Evolutionary conservation across 2,888 invertebrate genomes (phyloP).

Genomic region (Bedellia somnulentella): DNA sequence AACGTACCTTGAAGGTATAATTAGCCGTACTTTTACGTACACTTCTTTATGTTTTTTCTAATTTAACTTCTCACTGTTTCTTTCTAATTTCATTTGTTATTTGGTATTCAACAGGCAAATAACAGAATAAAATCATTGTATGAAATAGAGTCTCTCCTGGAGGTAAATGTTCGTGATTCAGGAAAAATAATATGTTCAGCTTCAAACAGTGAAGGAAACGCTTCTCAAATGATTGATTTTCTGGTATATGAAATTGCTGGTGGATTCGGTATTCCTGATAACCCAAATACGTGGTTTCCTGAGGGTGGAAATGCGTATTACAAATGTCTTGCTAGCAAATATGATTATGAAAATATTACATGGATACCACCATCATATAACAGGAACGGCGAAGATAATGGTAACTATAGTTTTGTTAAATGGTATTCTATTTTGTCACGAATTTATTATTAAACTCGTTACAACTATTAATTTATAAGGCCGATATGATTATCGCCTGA

Average conservation of each 20-base stretch:
- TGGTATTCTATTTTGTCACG: too few relatives aligned
- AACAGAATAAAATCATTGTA: conserved; percentile 14
- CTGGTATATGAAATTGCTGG: conserved; percentile 26
- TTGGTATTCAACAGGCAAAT: too few relatives aligned
- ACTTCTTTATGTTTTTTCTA: too few relatives aligned
- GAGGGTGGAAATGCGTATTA: conserved; percentile 19
- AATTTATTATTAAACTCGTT: too few relatives aligned
- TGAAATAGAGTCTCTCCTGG: conserved; percentile 19
- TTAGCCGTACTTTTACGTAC: background rate
- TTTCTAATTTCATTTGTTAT: too few relatives aligned
- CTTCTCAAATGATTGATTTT: conserved; percentile 14
- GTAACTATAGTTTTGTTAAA: too few relatives aligned
- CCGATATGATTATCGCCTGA: too few relatives aligned
- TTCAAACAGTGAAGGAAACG: conserved; percentile 11
- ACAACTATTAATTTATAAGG: too few relatives aligned
- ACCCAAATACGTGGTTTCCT: conserved; percentile 21
- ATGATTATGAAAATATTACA: conserved; percentile 6
- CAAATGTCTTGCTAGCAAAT: conserved; percentile 6
- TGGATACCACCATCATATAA: too few relatives aligned
- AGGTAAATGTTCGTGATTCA: conserved; percentile 15
- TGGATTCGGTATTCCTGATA: conserved; percentile 32
- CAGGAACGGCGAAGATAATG: too few relatives aligned
- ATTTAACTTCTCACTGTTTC: too few relatives aligned
- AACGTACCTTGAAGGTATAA: background rate
- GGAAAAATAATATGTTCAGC: conserved; percentile 31